Evolutionary conservation across 2,797 vertebrate species (phyloP).

Genomic region (Alfaro cultratus): DNA sequence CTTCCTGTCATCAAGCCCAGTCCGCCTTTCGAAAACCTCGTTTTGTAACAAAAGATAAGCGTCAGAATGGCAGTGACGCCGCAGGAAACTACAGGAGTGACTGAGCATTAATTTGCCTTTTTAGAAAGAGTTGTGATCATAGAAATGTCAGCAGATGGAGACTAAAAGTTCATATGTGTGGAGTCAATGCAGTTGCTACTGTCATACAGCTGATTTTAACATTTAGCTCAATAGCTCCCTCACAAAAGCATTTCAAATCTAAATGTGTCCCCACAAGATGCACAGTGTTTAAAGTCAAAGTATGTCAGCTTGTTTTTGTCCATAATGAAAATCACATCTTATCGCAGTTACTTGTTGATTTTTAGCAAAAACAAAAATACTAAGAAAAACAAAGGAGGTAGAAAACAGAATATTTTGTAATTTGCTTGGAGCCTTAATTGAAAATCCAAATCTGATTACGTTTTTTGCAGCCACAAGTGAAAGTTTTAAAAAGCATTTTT

Average conservation of each 20-base stretch:
- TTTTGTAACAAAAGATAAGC: conserved; percentile 46
- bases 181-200: background rate
- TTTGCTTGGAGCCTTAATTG: background rate
- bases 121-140: background rate
- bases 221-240: background rate
- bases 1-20: conserved; percentile 65
- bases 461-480: background rate
- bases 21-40: conserved; percentile 42
- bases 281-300: background rate
- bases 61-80: background rate
- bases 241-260: background rate
- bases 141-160: background rate
- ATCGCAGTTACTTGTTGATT: background rate
- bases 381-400: background rate
- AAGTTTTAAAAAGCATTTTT: background rate
- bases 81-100: background rate
- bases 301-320: background rate
- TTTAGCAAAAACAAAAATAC: background rate
- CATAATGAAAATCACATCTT: background rate
- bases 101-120: background rate
- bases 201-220: background rate
- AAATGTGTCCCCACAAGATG: background rate
- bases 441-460: background rate
- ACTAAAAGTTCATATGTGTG: too few relatives aligned
- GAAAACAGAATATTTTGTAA: background rate